Conservation (phyloP, 2,888 invertebrate genomes). For the Zonitis immaculata region DNA sequence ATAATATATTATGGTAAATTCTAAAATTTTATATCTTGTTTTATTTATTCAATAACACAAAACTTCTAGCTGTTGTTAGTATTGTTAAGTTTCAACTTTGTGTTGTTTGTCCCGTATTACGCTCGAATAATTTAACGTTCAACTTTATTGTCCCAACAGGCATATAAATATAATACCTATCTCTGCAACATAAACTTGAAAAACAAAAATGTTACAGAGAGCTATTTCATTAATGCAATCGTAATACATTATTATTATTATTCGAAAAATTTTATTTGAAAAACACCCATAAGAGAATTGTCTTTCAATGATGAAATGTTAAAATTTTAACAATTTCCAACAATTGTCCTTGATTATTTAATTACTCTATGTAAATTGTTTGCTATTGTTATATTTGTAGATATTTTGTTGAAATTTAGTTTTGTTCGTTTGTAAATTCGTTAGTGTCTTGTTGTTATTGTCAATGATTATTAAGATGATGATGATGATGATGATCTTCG, state of each 20-base stretch:
- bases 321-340: too few species aligned
- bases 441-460: background rate
- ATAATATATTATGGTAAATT: too few species aligned
- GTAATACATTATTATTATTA: background rate
- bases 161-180: slow-evolving; percentile 1
- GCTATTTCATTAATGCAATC: background rate
- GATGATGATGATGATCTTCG: background rate
- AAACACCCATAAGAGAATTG: too few species aligned
- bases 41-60: too few species aligned
- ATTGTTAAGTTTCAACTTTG: background rate
- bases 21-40: too few species aligned
- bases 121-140: slow-evolving; percentile 2
- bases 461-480: background rate
- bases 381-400: background rate
- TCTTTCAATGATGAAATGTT: too few species aligned
- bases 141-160: slow-evolving; percentile 2
- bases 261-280: too few species aligned
- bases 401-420: background rate
- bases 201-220: background rate
- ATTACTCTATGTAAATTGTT: background rate
- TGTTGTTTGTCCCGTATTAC: background rate
- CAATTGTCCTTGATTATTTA: too few species aligned
- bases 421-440: background rate
- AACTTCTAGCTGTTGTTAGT: background rate
- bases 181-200: background rate